Evolutionary conservation across 2,113 vertebrate species (phyloP).

Genomic region (Puntigrus tetrazona): DNA sequence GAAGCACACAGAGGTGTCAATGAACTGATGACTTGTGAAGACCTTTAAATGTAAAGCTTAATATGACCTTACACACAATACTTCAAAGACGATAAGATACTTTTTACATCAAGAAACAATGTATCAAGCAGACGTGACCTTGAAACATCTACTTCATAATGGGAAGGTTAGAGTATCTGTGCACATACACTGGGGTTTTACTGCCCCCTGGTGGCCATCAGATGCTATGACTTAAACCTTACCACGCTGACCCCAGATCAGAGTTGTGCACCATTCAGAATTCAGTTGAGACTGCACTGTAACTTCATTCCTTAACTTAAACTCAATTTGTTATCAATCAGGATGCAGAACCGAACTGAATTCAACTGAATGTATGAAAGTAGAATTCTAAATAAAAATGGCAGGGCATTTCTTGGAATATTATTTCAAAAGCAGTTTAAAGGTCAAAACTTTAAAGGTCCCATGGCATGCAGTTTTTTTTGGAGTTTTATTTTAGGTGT

Average conservation of each 20-base stretch:
- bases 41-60: neutral
- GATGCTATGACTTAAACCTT: neutral
- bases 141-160: slow-evolving; percentile 3
- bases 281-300: neutral
- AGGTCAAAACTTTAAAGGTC: neutral
- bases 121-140: neutral
- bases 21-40: neutral
- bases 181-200: neutral
- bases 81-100: neutral
- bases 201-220: slow-evolving; percentile 49
- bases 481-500: too few relatives aligned
- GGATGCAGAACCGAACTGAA: neutral
- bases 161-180: neutral
- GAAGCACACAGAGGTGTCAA: neutral
- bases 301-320: neutral
- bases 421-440: neutral
- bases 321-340: neutral
- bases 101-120: neutral
- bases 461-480: too few relatives aligned
- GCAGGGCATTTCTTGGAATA: neutral
- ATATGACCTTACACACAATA: neutral
- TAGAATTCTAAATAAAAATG: neutral
- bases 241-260: neutral
- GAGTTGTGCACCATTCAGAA: neutral
- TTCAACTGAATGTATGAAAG: neutral